Evolutionary conservation across 2,113 vertebrate genomes (phyloP).

Genomic region (Sardina pilchardus): DNA sequence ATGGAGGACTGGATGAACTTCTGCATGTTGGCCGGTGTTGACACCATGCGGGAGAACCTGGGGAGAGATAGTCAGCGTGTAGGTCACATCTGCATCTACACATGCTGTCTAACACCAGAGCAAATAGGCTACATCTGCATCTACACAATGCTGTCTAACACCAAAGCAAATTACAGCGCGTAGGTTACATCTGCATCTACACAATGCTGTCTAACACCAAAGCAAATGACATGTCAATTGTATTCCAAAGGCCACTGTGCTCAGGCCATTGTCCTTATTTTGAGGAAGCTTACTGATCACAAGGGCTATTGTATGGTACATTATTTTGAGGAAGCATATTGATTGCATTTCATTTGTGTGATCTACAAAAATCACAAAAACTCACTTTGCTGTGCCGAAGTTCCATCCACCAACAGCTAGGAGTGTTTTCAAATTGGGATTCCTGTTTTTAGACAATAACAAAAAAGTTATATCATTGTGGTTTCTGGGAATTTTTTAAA

Average conservation of each 20-base stretch:
- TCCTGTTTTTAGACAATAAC: constrained; percentile 53
- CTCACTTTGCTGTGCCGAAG: constrained; percentile 70
- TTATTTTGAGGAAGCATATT: not conserved
- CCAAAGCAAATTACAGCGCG: too few species aligned
- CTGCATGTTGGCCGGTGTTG: constrained; percentile 60
- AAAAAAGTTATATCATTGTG: not conserved
- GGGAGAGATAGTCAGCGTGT: not conserved
- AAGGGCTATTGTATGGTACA: not conserved
- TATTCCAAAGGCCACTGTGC: too few species aligned
- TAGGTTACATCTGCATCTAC: too few species aligned
- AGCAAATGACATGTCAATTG: too few species aligned
- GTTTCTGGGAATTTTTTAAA: too few species aligned
- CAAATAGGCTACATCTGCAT: too few species aligned
- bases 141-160: too few species aligned
- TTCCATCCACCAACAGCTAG: constrained; percentile 76
- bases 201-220: too few species aligned
- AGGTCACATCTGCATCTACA: too few species aligned
- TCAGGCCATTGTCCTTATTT: too few species aligned
- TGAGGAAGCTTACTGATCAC: too few species aligned
- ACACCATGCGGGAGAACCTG: constrained; percentile 71
- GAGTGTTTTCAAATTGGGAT: constrained; percentile 72
- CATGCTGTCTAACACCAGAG: too few species aligned
- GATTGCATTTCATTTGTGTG: not conserved
- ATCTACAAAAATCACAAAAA: not conserved
- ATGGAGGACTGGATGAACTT: constrained; percentile 77